Evolutionary conservation across 1,140 invertebrate genomes (phyloP).

Genomic region (Brachionus paranguensis): DNA sequence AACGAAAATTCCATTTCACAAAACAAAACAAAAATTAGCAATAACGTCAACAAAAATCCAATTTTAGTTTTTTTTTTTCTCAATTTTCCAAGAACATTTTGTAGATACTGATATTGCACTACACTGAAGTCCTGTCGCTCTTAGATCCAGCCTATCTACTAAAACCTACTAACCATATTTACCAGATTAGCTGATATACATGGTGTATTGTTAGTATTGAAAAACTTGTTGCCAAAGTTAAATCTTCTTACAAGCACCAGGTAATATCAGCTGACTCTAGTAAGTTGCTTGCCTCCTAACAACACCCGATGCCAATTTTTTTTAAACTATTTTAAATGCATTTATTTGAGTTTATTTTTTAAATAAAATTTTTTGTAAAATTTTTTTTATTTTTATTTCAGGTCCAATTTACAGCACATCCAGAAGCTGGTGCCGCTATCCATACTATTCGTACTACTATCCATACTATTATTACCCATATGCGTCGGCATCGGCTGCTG

Average conservation of each 20-base stretch:
- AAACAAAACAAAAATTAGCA: slow-evolving; percentile 3
- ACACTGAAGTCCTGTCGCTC: not conserved
- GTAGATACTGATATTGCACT: not conserved
- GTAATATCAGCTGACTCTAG: slow-evolving; percentile 39
- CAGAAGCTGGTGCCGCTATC: not conserved
- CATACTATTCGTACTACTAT: slow-evolving; percentile 29
- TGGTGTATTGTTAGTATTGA: slow-evolving; percentile 37
- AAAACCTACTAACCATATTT: slow-evolving; percentile 19
- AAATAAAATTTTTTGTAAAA: not conserved
- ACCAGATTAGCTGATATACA: slow-evolving; percentile 36
- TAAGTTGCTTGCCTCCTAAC: slow-evolving; percentile 20
- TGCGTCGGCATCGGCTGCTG: not conserved
- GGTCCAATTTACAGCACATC: slow-evolving; percentile 8
- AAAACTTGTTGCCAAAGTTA: not conserved
- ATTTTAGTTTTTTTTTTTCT: not conserved
- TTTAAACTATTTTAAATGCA: not conserved
- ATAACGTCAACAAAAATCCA: slow-evolving; percentile 4
- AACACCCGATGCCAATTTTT: not conserved
- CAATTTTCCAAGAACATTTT: not conserved
- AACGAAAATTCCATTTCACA: slow-evolving; percentile 9
- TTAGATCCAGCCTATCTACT: not conserved
- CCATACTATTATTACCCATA: slow-evolving; percentile 32
- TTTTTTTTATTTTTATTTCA: not conserved
- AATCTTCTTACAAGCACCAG: slow-evolving; percentile 38
- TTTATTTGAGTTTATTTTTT: not conserved